Evolutionary conservation across 2,797 vertebrate species (phyloP).

Genomic region (Sebastes hubbsi): DNA sequence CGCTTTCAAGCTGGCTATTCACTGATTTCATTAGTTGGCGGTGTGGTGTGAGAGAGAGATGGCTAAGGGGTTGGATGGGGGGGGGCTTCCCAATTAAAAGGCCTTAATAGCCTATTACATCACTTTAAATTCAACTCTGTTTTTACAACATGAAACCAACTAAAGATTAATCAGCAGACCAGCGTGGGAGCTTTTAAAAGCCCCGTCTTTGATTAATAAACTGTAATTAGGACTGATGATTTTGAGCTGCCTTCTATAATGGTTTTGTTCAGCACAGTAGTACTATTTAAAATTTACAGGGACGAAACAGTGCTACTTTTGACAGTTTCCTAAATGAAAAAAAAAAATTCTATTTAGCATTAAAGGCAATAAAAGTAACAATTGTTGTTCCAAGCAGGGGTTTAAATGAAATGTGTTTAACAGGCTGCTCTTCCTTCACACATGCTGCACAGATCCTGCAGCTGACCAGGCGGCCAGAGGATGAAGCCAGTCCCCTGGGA

Average conservation of each 20-base stretch:
- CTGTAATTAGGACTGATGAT: constrained; percentile 37
- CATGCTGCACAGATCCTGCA: constrained; percentile 72
- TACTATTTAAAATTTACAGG: background rate
- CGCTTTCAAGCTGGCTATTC: constrained; percentile 76
- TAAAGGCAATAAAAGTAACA: constrained; percentile 18
- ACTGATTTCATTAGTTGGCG: constrained; percentile 78
- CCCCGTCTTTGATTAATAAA: constrained; percentile 31
- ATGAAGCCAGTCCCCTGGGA: constrained; percentile 71
- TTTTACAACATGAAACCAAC: constrained; percentile 55
- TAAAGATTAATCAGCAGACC: constrained; percentile 43
- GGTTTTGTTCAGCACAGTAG: background rate
- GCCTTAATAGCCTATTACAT: constrained; percentile 80
- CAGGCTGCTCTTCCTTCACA: constrained; percentile 54
- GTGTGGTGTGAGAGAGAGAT: constrained; percentile 61
- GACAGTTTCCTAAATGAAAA: background rate
- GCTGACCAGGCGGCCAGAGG: constrained; percentile 64
- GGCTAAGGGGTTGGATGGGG: background rate
- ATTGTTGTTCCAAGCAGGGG: constrained; percentile 27
- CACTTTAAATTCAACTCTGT: constrained; percentile 68
- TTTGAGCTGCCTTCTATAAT: background rate
- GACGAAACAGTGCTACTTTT: background rate
- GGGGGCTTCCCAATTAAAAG: constrained; percentile 73
- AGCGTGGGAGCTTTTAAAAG: constrained; percentile 41
- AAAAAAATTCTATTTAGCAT: background rate
- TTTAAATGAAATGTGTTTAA: constrained; percentile 57